Base-by-base conservation (phyloP, 2,888 invertebrate genomes). In the Myopa tessellatipennis region DNA sequence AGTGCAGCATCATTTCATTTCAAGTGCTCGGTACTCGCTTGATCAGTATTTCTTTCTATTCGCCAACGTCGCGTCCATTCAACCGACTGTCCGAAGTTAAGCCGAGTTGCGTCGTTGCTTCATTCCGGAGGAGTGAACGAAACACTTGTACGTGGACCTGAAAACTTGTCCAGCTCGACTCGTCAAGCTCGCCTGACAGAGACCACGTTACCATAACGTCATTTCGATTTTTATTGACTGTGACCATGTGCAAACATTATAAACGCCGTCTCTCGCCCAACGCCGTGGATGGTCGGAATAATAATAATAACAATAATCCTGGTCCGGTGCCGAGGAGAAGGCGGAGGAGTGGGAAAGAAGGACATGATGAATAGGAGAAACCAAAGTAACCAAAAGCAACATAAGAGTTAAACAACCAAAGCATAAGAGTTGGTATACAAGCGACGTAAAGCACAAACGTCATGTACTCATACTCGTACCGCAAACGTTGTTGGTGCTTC, bases 201-300 rank as follows among this genome's bases (percentile, higher is more conserved):
- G 36, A 73, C 61, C 67, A 63, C 71, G 36, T 60, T 73, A 74
- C 74, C 70, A 74, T 76, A 78, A 78, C 73, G 76, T 78, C 69
- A 67, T 71, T 77, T 67, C 71, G 52, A 74, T 76, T 77, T 80
- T 77, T 78, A 80, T 78, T 77, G 78, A 78, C 78, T 80, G 76
- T 80, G 77, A 80, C 80, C 78, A 72, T 77, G 77, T 76, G 80
- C 75, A 79, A 78, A 79, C 74, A 78, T 60, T 26, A 69, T 60
- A 58, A 65, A 65, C 63, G 60, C 34, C 38, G 60, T 52, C 34
- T 8, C 6, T 71, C 26, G 63, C 10, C 52, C 26, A 52, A 52
- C 55, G 58, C 18, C 71, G n/a, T 12, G 45, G 45, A 38, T 38
- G 55, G 52, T 36, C 71, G 10, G 26, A 10, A n/a, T 52, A 58